Conservation (phyloP, 2,888 invertebrate species). For the Laspeyria flexula region DNA sequence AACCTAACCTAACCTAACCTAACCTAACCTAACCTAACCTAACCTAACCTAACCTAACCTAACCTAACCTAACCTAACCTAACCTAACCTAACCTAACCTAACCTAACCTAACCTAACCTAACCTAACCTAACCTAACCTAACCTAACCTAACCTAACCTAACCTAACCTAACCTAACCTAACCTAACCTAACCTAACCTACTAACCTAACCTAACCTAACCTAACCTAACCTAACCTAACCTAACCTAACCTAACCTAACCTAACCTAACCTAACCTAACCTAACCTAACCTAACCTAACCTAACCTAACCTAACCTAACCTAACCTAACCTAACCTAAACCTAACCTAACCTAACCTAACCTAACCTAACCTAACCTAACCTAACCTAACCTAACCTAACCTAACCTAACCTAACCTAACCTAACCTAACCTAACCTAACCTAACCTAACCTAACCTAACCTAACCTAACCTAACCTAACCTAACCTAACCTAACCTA, state of each 20-base stretch:
- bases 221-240: conserved; percentile 29
- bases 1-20: conserved; percentile 31
- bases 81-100: conserved; percentile 23
- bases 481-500: conserved; percentile 1
- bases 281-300: conserved; percentile 30
- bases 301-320: conserved; percentile 34
- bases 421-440: conserved; percentile 7
- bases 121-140: conserved; percentile 40
- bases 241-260: conserved; percentile 32
- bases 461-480: conserved; percentile 10
- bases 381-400: conserved; percentile 4
- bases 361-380: neutral
- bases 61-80: conserved; percentile 31
- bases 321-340: conserved; percentile 14
- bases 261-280: conserved; percentile 32
- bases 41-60: conserved; percentile 28
- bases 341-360: conserved; percentile 14
- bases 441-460: conserved; percentile 8
- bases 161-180: conserved; percentile 37
- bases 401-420: conserved; percentile 2
- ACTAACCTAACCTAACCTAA: conserved; percentile 32
- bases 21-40: conserved; percentile 29
- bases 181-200: no score
- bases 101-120: conserved; percentile 31
- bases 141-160: conserved; percentile 35